These are phyloP conservation scores for Tylochromis polylepis DNA, from an alignment of 2,113 vertebrate species.

Conservation along the genomic window DNA sequence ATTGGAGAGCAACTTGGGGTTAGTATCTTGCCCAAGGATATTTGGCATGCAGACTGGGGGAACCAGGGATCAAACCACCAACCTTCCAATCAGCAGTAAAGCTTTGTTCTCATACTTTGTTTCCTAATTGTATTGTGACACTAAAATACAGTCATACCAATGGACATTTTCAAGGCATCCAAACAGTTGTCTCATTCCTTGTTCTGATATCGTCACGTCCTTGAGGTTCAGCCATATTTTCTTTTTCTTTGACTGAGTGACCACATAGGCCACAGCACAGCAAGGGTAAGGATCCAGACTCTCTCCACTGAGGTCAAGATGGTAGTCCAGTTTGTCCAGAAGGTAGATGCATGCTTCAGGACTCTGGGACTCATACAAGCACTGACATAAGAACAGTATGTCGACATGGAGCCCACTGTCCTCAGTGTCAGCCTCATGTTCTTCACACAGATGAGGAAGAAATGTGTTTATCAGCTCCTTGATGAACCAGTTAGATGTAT, in stretches of 20 bases:
- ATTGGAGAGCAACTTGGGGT: no score
- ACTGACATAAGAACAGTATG: background rate
- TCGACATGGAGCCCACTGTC: background rate
- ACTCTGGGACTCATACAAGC: conserved; percentile 33
- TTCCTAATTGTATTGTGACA: no score
- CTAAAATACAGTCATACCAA: background rate
- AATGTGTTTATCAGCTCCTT: background rate
- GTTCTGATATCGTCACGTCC: background rate
- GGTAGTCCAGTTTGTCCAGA: background rate
- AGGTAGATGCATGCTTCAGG: background rate
- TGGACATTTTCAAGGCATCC: background rate
- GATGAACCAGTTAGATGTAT: background rate
- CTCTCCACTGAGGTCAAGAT: background rate
- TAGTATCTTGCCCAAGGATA: no score
- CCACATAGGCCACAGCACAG: conserved; percentile 11
- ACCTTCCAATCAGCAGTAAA: no score
- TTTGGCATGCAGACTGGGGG: no score
- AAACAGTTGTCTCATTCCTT: background rate
- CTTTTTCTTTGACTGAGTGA: background rate
- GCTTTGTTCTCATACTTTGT: no score
- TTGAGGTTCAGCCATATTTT: background rate
- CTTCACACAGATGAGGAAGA: rapidly evolving
- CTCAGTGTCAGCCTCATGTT: background rate
- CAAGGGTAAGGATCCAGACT: background rate
- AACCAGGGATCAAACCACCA: no score